These are phyloP conservation scores for Gambusia affinis DNA, from an alignment of 2,113 vertebrate species.

Conservation along the genomic window DNA sequence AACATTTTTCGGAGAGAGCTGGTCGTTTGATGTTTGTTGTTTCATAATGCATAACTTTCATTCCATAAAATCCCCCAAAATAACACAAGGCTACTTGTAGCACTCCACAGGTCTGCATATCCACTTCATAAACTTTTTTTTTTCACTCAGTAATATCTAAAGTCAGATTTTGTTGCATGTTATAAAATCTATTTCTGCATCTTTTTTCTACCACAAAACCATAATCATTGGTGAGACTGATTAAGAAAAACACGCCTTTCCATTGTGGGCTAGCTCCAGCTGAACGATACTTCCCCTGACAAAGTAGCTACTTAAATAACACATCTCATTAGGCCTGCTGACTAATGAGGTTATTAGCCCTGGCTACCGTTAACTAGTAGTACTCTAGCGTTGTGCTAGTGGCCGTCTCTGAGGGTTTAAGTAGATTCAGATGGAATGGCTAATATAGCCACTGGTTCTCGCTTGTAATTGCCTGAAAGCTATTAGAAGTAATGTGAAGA, in stretches of 20 bases:
- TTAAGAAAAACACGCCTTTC: constrained; percentile 1
- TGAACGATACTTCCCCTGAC: constrained; percentile 38
- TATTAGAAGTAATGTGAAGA: constrained; percentile 72
- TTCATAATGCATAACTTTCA: constrained; percentile 8
- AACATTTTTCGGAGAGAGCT: constrained; percentile 4
- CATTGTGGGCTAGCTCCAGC: constrained; percentile 17
- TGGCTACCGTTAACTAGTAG: constrained; percentile 61
- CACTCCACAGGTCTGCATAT: neutral
- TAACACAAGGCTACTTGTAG: neutral
- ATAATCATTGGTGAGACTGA: constrained; percentile 4
- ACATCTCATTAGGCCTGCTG: constrained; percentile 72
- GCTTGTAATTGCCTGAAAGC: constrained; percentile 72
- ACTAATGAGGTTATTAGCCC: constrained; percentile 75
- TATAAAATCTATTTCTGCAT: constrained; percentile 18
- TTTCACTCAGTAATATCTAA: neutral
- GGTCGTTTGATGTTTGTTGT: neutral
- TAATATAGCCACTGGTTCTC: constrained; percentile 55
- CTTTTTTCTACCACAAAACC: neutral
- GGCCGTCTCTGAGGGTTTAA: constrained; percentile 52
- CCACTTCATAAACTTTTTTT: neutral
- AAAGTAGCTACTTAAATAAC: constrained; percentile 65
- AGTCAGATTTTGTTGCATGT: neutral
- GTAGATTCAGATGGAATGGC: constrained; percentile 54
- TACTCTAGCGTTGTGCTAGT: constrained; percentile 46
- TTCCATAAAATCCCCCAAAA: neutral